Percentiles rank a stretch among this genome's conserved stretches.
Evolutionary conservation across 2,113 vertebrate species (phyloP).

Genomic region (human (Homo sapiens)): DNA sequence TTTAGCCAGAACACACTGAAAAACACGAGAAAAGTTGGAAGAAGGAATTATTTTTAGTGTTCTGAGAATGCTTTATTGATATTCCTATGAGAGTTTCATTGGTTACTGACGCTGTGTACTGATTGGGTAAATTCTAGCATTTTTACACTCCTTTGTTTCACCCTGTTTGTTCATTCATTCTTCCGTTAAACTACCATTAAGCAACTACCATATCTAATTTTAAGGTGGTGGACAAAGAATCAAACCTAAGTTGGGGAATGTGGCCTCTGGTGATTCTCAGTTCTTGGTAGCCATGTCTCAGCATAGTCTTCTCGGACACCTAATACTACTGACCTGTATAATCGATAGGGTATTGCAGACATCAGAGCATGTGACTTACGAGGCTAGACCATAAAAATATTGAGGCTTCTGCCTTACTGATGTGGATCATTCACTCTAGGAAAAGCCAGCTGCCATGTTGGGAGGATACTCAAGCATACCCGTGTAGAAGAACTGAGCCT

Average conservation of each 20-base stretch:
- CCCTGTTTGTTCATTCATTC: not conserved
- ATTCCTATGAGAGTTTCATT: not conserved
- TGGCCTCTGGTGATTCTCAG: accelerated
- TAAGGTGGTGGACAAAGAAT: not conserved
- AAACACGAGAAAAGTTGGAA: slow-evolving; percentile 11
- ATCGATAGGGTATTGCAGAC: not conserved
- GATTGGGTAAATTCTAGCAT: not conserved
- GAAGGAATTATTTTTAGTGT: slow-evolving; percentile 54
- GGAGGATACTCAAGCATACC: not conserved
- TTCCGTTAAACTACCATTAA: not conserved
- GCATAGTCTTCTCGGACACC: not conserved
- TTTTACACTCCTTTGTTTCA: not conserved
- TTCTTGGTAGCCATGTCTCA: not conserved
- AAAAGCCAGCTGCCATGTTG: not conserved
- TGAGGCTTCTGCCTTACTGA: not conserved
- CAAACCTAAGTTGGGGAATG: not conserved
- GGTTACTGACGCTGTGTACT: not conserved
- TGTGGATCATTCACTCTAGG: not conserved
- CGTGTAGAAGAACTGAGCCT: not conserved
- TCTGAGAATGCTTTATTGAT: not conserved
- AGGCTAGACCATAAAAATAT: not conserved
- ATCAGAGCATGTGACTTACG: not conserved
- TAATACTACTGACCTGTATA: not conserved
- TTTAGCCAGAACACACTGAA: slow-evolving; percentile 49
- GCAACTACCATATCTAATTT: not conserved